Base-by-base conservation (phyloP, 2,797 vertebrate species). In the Xiphorhynchus erythropygius region DNA sequence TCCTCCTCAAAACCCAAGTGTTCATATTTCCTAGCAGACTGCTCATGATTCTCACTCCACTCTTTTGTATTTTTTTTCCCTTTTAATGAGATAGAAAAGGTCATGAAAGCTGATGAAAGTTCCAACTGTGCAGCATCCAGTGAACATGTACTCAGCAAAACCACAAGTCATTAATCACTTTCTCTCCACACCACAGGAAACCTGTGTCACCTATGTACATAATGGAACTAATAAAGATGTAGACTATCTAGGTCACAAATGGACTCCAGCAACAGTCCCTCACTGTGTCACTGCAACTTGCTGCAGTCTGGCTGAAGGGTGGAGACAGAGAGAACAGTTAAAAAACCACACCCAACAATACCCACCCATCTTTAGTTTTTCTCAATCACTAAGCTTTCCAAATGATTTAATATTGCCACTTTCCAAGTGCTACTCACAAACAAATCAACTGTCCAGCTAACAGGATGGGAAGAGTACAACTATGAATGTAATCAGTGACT, bases 111-210 rank as follows among this genome's bases (percentile, higher is more conserved):
- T 76, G 42, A 89, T 84, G 33, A 74, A 92, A 93, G 44, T 69
- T 88, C 85, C 89, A 94, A 80, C 87, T 79, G 80, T 70, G 89
- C 79, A 69, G 89, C 85, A 90, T 78, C 85, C 83, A 92, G 33
- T 37, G 57, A 96, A 84, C 86, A 53, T 3, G 17, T 37, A 78
- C 76, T 94, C 83, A 73, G 56, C 68, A 78, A 93, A 91, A 81
- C 78, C 53, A 73, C 37, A 87, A 78, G 67, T 89, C 69, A 67
- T 71, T 47, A 82, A 84, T 77, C 79, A 77, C 90, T 63, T 56
- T 71, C 84, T 70, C 35, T 70, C 79, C 65, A 73, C 83, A 87
- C 44, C 70, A 74, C 50, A 91, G 68, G 73, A 81, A 78, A 78
- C 69, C 74, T 65, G 50, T 78, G 50, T 84, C 90, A 50, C 47